phyloP scores from a whole-genome alignment of 1,140 invertebrate species.

The Macrostomum lignano region DNA sequence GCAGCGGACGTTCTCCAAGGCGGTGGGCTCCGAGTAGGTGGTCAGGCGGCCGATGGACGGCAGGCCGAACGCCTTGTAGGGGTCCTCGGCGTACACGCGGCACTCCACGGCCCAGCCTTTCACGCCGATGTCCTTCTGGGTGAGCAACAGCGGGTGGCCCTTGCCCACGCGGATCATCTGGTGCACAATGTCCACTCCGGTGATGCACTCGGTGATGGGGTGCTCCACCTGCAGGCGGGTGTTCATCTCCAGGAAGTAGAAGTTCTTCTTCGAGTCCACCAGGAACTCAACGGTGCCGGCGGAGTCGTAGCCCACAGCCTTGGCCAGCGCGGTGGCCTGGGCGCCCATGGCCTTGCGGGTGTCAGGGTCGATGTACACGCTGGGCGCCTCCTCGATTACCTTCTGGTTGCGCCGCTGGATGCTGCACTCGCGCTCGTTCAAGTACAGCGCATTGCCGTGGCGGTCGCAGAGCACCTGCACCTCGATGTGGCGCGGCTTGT shows the following conservation, averaged over 20 bases:
- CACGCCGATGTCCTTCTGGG: constrained; percentile 30
- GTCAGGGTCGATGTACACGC: constrained; percentile 35
- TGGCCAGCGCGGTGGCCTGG: constrained; percentile 35
- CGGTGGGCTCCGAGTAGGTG: constrained; percentile 29
- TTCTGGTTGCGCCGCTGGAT: constrained; percentile 48
- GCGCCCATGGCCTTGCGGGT: constrained; percentile 37
- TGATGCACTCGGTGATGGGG: constrained; percentile 43
- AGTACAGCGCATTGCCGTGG: constrained; percentile 62
- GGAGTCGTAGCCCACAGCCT: constrained; percentile 37
- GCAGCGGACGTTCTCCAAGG: constrained; percentile 30
- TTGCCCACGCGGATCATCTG: constrained; percentile 41
- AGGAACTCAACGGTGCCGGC: constrained; percentile 46
- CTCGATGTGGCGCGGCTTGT: constrained; percentile 43
- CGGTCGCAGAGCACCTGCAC: constrained; percentile 61
- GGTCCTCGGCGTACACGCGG: constrained; percentile 36
- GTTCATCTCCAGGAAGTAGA: constrained; percentile 51
- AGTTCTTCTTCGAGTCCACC: constrained; percentile 37
- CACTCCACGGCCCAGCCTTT: constrained; percentile 38
- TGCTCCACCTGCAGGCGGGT: constrained; percentile 46
- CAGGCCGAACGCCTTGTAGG: constrained; percentile 40
- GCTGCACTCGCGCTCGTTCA: constrained; percentile 54
- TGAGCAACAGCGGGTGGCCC: constrained; percentile 18
- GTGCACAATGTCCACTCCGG: constrained; percentile 39
- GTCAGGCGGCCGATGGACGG: constrained; percentile 38
- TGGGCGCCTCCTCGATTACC: constrained; percentile 45